These are phyloP conservation scores for Drosophila ironensis DNA, from an alignment of 1,140 invertebrate genomes.

Conservation along the genomic window DNA sequence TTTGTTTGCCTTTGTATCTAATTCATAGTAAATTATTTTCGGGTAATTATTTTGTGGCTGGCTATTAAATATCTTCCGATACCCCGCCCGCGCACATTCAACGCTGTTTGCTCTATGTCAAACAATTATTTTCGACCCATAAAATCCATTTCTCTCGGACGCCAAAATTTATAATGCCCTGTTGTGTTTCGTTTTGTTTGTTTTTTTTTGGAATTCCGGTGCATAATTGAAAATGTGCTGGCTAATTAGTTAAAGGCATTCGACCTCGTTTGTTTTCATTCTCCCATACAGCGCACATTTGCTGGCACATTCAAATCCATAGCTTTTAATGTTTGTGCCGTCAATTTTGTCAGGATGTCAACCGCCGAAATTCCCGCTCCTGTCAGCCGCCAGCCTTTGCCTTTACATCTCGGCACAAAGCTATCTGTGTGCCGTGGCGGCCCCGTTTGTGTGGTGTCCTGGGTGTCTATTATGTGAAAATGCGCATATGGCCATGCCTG, in stretches of 20 bases:
- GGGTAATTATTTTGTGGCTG: slow-evolving; percentile 61
- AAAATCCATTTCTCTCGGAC: slow-evolving; percentile 10
- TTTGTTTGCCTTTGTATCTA: slow-evolving; percentile 35
- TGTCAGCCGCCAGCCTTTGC: slow-evolving; percentile 16
- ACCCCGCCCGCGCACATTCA: too few species aligned
- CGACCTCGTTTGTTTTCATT: slow-evolving; percentile 28
- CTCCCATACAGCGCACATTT: too few species aligned
- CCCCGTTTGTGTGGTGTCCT: too few species aligned
- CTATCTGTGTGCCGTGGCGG: background rate
- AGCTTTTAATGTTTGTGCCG: slow-evolving; percentile 9
- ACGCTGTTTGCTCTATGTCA: slow-evolving; percentile 11
- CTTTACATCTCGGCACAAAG: slow-evolving; percentile 16
- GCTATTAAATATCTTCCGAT: slow-evolving; percentile 48
- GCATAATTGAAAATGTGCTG: slow-evolving; percentile 63
- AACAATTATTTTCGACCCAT: slow-evolving; percentile 45
- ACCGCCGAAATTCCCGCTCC: slow-evolving; percentile 48
- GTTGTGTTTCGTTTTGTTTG: too few species aligned
- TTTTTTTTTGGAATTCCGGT: slow-evolving; percentile 9
- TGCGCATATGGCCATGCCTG: slow-evolving; percentile 64
- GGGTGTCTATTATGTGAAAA: slow-evolving; percentile 68
- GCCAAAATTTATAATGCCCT: slow-evolving; percentile 5
- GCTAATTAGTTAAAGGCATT: slow-evolving; percentile 66
- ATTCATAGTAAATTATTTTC: slow-evolving; percentile 65
- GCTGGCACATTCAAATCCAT: slow-evolving; percentile 26
- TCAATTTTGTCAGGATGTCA: slow-evolving; percentile 57